phyloP scores from a whole-genome alignment of 2,113 vertebrate genomes.

The Chaetodon auriga region DNA sequence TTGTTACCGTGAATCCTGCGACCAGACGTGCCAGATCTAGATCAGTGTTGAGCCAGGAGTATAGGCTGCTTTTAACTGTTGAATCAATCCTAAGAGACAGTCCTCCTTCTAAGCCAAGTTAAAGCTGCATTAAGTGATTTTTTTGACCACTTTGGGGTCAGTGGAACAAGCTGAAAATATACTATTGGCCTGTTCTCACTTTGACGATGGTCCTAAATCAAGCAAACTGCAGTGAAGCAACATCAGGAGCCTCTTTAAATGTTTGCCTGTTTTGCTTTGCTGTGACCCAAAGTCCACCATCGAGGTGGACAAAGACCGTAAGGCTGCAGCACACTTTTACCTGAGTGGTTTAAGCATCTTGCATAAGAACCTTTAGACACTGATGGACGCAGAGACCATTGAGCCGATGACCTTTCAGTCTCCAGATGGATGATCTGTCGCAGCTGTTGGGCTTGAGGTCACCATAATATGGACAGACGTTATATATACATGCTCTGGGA shows the following conservation, averaged over 20 bases:
- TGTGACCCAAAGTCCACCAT: slow-evolving; percentile 9
- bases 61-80: background rate
- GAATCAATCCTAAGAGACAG: background rate
- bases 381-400: slow-evolving; percentile 13
- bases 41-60: background rate
- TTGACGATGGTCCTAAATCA: background rate
- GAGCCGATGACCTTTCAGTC: slow-evolving; percentile 32
- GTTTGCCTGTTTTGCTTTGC: slow-evolving; percentile 1
- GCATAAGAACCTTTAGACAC: slow-evolving; percentile 2
- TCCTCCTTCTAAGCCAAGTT: background rate
- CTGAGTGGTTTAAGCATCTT: slow-evolving; percentile 13
- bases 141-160: background rate
- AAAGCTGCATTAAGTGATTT: background rate
- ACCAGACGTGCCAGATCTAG: background rate
- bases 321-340: slow-evolving; percentile 1
- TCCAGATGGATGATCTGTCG: slow-evolving; percentile 16
- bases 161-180: background rate
- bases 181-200: background rate
- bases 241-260: slow-evolving; percentile 2
- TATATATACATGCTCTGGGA: background rate
- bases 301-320: slow-evolving; percentile 22
- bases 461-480: background rate
- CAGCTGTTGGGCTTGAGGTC: slow-evolving; percentile 5
- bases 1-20: background rate
- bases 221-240: background rate